Evolutionary conservation across 1,140 invertebrate genomes (phyloP).

Genomic region (Bombus haemorrhoidalis): DNA sequence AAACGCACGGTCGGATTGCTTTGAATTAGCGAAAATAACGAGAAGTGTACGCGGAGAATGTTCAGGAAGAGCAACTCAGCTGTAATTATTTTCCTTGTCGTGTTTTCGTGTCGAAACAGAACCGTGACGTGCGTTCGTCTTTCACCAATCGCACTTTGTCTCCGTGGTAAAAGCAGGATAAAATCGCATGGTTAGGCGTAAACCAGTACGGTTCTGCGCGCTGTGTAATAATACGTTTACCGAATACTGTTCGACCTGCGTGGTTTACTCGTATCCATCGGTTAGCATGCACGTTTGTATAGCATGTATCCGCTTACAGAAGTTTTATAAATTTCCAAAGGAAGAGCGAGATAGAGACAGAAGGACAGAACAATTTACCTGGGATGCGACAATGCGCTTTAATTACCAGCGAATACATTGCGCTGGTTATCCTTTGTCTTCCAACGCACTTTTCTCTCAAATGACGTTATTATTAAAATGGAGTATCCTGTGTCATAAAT

Average conservation of each 20-base stretch:
- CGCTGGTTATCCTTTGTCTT: neutral
- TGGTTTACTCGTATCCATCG: slow-evolving; percentile 49
- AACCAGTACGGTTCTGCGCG: slow-evolving; percentile 9
- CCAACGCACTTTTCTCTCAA: no score
- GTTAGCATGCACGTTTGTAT: slow-evolving; percentile 57
- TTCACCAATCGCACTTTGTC: slow-evolving; percentile 26
- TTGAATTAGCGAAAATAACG: neutral
- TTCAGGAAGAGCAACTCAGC: neutral
- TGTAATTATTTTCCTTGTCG: slow-evolving; percentile 9
- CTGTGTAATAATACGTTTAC: slow-evolving; percentile 63
- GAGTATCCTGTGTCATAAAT: neutral
- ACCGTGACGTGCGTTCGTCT: neutral
- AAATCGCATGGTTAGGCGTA: slow-evolving; percentile 57
- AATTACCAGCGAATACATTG: neutral
- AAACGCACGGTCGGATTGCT: neutral
- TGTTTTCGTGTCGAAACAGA: slow-evolving; percentile 6
- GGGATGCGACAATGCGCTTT: slow-evolving; percentile 18
- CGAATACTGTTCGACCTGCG: slow-evolving; percentile 42
- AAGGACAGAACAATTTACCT: neutral
- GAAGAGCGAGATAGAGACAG: neutral
- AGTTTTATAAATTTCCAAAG: slow-evolving; percentile 31
- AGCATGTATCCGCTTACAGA: slow-evolving; percentile 8
- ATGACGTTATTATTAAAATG: neutral
- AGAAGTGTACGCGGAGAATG: neutral
- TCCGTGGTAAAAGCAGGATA: neutral